phyloP scores from a whole-genome alignment of 2,113 vertebrate genomes.

The Grallaria varia region DNA sequence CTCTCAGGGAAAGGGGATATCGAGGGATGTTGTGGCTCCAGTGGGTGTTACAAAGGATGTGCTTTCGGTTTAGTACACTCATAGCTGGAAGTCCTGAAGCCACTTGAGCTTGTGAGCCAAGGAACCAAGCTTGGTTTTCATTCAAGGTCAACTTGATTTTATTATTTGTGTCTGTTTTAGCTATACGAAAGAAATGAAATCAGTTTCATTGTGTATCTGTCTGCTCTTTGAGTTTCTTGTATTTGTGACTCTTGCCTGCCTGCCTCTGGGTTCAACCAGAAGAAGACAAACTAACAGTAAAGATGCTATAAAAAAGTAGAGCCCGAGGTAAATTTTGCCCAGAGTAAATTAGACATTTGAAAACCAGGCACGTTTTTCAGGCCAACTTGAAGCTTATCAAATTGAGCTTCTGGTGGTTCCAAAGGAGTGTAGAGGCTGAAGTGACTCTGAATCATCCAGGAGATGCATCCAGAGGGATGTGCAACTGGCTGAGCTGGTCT shows the following conservation, averaged over 20 bases:
- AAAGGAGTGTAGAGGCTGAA: neutral
- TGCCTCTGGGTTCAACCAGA: neutral
- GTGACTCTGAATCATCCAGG: neutral
- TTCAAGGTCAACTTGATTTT: neutral
- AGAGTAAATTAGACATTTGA: conserved; percentile 11
- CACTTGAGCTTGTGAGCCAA: neutral
- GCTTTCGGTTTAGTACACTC: neutral
- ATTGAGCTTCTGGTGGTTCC: neutral
- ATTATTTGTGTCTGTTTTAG: neutral
- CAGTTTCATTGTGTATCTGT: neutral
- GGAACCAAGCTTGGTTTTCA: neutral
- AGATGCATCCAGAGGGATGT: neutral
- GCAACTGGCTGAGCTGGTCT: neutral
- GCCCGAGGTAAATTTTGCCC: neutral
- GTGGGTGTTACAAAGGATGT: accelerated
- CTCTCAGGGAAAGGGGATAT: neutral
- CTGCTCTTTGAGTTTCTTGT: neutral
- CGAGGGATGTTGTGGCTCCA: neutral
- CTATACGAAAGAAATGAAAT: neutral
- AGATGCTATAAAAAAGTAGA: neutral
- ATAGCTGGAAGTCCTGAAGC: neutral
- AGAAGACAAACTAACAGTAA: conserved; percentile 1
- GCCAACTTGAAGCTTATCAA: neutral
- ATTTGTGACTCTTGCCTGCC: neutral
- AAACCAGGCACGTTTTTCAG: neutral